These are phyloP conservation scores for Acronicta psi DNA, from an alignment of 2,888 invertebrate genomes.

Conservation along the genomic window DNA sequence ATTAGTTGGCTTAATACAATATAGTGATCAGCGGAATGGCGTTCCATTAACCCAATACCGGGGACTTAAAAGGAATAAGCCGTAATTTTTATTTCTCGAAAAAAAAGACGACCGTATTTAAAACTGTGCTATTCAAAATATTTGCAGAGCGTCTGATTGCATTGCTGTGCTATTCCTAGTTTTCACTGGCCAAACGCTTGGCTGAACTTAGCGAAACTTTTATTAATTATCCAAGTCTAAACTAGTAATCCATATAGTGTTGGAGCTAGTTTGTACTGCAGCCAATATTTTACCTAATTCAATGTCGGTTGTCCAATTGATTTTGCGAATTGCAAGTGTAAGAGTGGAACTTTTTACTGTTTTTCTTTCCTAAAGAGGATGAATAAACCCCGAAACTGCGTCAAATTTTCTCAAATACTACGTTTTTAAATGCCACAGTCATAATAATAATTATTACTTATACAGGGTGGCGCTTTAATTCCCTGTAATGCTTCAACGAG, in stretches of 20 bases:
- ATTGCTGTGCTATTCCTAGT: constrained; percentile 43
- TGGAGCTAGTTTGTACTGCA: constrained; percentile 29
- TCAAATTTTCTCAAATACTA: neutral
- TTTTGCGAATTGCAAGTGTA: constrained; percentile 25
- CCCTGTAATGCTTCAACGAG: no score
- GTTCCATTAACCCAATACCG: constrained; percentile 27
- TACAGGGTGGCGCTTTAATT: no score
- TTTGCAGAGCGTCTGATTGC: constrained; percentile 43
- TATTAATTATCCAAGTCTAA: constrained; percentile 50
- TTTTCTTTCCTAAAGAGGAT: no score
- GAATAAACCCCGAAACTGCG: no score
- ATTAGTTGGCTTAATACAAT: constrained; percentile 11
- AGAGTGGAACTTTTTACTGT: neutral
- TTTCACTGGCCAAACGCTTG: constrained; percentile 37
- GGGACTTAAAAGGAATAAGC: constrained; percentile 9
- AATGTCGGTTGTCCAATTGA: constrained; percentile 36
- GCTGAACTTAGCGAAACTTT: constrained; percentile 53
- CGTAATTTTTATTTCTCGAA: constrained; percentile 36
- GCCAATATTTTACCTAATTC: constrained; percentile 44
- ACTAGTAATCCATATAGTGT: constrained; percentile 39
- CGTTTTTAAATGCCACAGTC: constrained; percentile 7
- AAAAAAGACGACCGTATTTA: constrained; percentile 34
- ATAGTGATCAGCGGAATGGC: constrained; percentile 20
- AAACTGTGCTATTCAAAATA: constrained; percentile 42
- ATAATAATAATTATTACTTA: no score